Evolutionary conservation across 2,113 vertebrate genomes (phyloP).

Genomic region (Ibidorhyncha struthersii): DNA sequence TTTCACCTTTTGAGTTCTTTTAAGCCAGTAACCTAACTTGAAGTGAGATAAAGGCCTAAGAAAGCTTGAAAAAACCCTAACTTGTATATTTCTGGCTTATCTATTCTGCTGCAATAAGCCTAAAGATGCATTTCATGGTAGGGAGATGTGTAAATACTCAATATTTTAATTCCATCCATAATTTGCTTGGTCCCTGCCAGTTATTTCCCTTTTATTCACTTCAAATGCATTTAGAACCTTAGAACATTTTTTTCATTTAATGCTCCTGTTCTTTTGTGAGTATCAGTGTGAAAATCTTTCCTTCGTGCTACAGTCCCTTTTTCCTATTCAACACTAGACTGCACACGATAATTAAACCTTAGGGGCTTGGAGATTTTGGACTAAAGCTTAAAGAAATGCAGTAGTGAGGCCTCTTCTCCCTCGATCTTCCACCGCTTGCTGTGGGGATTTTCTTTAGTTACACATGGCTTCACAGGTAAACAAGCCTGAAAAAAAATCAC

Average conservation of each 20-base stretch:
- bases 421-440: slow-evolving; percentile 79
- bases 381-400: slow-evolving; percentile 84
- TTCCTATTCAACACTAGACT: slow-evolving; percentile 84
- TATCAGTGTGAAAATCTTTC: slow-evolving; percentile 80
- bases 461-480: slow-evolving; percentile 93
- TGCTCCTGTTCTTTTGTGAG: slow-evolving; percentile 45
- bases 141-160: neutral
- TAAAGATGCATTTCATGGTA: neutral
- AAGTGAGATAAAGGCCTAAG: slow-evolving; percentile 52
- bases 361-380: slow-evolving; percentile 82
- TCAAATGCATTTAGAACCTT: slow-evolving; percentile 11
- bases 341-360: slow-evolving; percentile 90
- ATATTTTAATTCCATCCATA: slow-evolving; percentile 23
- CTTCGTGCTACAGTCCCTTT: slow-evolving; percentile 73
- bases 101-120: slow-evolving; percentile 8
- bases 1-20: slow-evolving; percentile 70
- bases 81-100: neutral
- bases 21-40: slow-evolving; percentile 69
- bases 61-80: slow-evolving; percentile 29
- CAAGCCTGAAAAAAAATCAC: slow-evolving; percentile 79
- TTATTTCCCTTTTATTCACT: slow-evolving; percentile 37
- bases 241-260: slow-evolving; percentile 10
- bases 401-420: slow-evolving; percentile 53
- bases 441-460: slow-evolving; percentile 92
- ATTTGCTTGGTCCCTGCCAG: neutral